Percentiles rank a stretch among this genome's conserved stretches.
Evolutionary conservation across 37 sponge, comb jelly and placozoan species (phyloP).

Genomic region (Aplysina aerophoba): DNA sequence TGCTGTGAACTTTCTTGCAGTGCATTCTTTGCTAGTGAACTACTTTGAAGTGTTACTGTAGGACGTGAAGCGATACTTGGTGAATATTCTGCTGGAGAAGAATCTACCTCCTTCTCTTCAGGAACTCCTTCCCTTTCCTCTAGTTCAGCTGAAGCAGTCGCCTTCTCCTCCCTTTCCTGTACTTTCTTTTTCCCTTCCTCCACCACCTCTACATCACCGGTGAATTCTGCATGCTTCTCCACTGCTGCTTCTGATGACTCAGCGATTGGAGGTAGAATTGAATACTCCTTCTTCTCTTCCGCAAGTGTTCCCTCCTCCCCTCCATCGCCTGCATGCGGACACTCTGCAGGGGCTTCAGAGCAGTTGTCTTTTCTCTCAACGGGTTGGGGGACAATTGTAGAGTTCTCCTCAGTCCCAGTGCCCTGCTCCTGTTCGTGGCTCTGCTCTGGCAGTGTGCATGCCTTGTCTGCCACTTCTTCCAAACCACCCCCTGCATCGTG

Average conservation of each 20-base stretch:
- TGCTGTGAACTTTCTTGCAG: not conserved
- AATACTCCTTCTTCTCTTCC: not conserved
- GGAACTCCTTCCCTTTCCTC: not conserved
- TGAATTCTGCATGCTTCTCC: not conserved
- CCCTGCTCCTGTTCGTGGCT: too few relatives aligned
- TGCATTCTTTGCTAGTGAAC: not conserved
- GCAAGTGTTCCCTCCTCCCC: not conserved
- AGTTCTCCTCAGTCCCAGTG: too few relatives aligned
- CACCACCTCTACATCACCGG: conserved; percentile 7
- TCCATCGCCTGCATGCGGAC: not conserved
- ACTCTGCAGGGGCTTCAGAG: too few relatives aligned
- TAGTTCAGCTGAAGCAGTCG: not conserved
- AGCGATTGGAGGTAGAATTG: not conserved
- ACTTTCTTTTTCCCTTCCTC: not conserved
- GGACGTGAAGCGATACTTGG: too few relatives aligned
- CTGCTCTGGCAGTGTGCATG: too few relatives aligned
- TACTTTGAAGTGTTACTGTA: not conserved
- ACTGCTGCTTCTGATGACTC: conserved; percentile 35
- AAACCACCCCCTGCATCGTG: too few relatives aligned
- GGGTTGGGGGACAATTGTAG: too few relatives aligned
- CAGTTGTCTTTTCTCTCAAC: too few relatives aligned
- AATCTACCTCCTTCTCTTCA: not conserved
- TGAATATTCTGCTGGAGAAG: too few relatives aligned
- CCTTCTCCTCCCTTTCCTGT: not conserved
- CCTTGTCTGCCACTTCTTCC: too few relatives aligned